Evolutionary conservation across 2,888 invertebrate genomes (phyloP).

Genomic region (Pherbina coryleti): DNA sequence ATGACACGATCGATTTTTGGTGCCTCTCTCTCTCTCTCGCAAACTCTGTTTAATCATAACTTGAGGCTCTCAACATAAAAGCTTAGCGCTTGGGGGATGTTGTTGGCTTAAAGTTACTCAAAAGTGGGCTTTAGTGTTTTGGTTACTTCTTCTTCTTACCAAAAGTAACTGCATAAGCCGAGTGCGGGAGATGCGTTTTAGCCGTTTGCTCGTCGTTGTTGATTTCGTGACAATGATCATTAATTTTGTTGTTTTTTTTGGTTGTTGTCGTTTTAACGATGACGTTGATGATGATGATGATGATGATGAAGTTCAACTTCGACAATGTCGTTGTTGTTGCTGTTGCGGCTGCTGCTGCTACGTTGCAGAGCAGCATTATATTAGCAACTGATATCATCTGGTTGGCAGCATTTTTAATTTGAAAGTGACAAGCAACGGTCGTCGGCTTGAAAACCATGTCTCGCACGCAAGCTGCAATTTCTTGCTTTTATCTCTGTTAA

Average conservation of each 20-base stretch:
- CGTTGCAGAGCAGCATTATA: constrained; percentile 54
- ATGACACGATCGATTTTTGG: background rate
- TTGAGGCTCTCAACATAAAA: background rate
- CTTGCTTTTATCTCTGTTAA: background rate
- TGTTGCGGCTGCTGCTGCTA: constrained; percentile 12
- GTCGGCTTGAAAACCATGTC: constrained; percentile 48
- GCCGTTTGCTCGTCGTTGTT: background rate
- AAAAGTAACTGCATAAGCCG: background rate
- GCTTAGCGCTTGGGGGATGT: background rate
- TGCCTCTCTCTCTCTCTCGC: background rate
- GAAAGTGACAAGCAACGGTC: constrained; percentile 68
- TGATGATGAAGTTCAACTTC: constrained; percentile 11
- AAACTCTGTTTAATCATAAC: too few species aligned
- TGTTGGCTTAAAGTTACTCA: background rate
- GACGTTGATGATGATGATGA: constrained; percentile 13
- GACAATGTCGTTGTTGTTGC: constrained; percentile 17
- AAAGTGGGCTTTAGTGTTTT: background rate
- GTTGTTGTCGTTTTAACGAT: background rate
- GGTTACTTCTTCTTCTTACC: background rate
- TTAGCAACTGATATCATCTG: constrained; percentile 65
- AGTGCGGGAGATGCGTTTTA: constrained; percentile 23
- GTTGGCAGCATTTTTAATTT: constrained; percentile 66
- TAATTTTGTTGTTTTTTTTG: constrained; percentile 12
- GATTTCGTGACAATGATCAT: constrained; percentile 12
- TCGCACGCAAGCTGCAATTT: constrained; percentile 16